Base-by-base conservation (phyloP, 2,888 invertebrate species). In the Synanthedon tipuliformis region DNA sequence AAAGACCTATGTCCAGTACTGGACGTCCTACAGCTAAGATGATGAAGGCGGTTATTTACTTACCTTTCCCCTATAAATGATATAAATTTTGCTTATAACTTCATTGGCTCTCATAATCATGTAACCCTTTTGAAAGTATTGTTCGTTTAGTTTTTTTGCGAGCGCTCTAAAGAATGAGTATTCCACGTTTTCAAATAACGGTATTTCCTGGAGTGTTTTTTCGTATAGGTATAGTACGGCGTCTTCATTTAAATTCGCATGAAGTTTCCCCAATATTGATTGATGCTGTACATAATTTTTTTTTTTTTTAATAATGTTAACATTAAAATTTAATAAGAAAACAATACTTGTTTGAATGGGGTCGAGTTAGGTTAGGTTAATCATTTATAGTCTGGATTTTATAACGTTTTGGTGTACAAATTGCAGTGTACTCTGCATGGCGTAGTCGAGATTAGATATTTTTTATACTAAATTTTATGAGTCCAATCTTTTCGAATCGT, bases 191-290 rank as follows among this genome's bases (percentile, higher is more conserved):
- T 88, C 86, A 56, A 89, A 89, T 50, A 89, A 61, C 10, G 89
- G 88, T 60, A 89, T 89, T 68, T 88, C 86, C 58, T 81, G 64
- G 51, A 89, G 66, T 0, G 89, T 89, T 57, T 82, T 81, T 61
- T 89, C 89, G 59, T 89, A 89, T 79, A 89, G 81, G 57, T 80
- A 84, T 48, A 88, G 67, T 13, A 89, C 85, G 4, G 86, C 84
- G 58, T 89, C 89, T 78, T 89, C 89, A 60, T 88, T 86, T 54
- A 89, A 66, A 61, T 87, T 87, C 41, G 89, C 82, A 65, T 89
- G 88, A 45, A 89, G 64, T 65, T 88, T 88, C 5, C 84, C 83
- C 51, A 87, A 67, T 59, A 85, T 86, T 41, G 76, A 75, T 72
- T 86, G 85, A 54, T 87, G 86, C 86, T 86, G 59, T 55, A 69